These are phyloP conservation scores for Drosophila affinis DNA, from an alignment of 2,888 invertebrate genomes.

Conservation along the genomic window DNA sequence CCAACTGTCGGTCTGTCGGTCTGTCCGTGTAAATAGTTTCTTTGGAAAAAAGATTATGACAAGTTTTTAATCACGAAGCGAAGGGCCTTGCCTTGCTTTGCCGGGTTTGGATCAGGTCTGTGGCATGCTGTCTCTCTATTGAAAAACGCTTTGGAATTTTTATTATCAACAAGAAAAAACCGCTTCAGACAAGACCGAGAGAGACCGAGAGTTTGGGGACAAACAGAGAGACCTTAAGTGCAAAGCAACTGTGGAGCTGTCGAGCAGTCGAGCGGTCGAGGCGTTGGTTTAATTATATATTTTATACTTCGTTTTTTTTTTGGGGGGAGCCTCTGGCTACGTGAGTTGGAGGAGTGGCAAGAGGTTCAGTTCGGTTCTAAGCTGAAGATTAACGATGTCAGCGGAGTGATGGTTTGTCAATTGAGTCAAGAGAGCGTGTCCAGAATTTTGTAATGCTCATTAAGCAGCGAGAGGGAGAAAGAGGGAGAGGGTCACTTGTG, in stretches of 20 bases:
- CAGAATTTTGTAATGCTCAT: slow-evolving; percentile 47
- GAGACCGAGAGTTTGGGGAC: slow-evolving; percentile 1
- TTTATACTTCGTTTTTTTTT: slow-evolving; percentile 12
- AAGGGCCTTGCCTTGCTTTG: slow-evolving; percentile 25
- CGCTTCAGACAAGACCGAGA: slow-evolving; percentile 5
- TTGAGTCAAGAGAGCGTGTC: slow-evolving; percentile 33
- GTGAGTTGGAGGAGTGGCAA: slow-evolving; percentile 50
- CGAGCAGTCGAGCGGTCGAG: slow-evolving; percentile 19
- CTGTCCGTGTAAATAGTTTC: slow-evolving; percentile 70
- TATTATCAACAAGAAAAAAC: slow-evolving; percentile 55
- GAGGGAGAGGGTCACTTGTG: neutral
- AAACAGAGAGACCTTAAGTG: slow-evolving; percentile 1
- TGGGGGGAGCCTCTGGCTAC: slow-evolving; percentile 33
- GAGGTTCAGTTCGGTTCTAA: slow-evolving; percentile 47
- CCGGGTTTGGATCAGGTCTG: neutral
- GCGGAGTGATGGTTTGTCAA: slow-evolving; percentile 45
- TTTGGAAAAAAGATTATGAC: slow-evolving; percentile 73
- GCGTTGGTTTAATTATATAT: slow-evolving; percentile 63
- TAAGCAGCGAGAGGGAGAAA: neutral
- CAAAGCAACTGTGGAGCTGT: slow-evolving; percentile 2
- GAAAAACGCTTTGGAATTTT: slow-evolving; percentile 77
- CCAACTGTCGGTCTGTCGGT: slow-evolving; percentile 13
- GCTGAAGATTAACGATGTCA: slow-evolving; percentile 68
- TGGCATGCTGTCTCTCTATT: slow-evolving; percentile 42
- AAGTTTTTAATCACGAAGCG: slow-evolving; percentile 69